These are phyloP conservation scores for Acanthiza pusilla DNA, from an alignment of 2,797 vertebrate species.

Conservation along the genomic window DNA sequence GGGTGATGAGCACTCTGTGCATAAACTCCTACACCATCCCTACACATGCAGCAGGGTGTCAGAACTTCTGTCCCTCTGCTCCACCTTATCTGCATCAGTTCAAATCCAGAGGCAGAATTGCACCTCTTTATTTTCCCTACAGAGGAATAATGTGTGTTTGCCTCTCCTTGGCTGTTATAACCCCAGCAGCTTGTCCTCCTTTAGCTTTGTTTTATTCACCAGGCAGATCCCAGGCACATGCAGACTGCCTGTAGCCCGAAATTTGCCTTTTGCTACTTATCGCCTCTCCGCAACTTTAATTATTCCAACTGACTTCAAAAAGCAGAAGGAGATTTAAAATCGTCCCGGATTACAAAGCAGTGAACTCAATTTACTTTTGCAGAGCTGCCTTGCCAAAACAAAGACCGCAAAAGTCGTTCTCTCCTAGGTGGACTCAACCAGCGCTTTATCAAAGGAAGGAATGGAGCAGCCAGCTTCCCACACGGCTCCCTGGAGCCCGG, in stretches of 20 bases:
- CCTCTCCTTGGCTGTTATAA: neutral
- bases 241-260: neutral
- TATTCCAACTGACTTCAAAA: neutral
- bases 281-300: neutral
- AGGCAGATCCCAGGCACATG: neutral
- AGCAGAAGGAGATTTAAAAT: neutral
- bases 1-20: fast-evolving
- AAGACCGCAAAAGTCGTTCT: neutral
- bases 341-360: neutral
- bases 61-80: neutral
- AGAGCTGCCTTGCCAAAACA: neutral
- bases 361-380: neutral
- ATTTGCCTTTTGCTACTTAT: neutral
- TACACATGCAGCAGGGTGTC: neutral
- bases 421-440: neutral
- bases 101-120: neutral
- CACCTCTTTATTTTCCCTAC: neutral
- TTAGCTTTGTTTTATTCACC: neutral
- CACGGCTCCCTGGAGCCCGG: neutral
- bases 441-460: neutral
- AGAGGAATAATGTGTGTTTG: neutral
- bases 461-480: neutral
- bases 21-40: neutral
- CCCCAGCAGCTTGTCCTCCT: neutral
- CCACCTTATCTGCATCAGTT: neutral